phyloP scores from a whole-genome alignment of 92 coral and sea anemone species.

The Montipora capitata region DNA sequence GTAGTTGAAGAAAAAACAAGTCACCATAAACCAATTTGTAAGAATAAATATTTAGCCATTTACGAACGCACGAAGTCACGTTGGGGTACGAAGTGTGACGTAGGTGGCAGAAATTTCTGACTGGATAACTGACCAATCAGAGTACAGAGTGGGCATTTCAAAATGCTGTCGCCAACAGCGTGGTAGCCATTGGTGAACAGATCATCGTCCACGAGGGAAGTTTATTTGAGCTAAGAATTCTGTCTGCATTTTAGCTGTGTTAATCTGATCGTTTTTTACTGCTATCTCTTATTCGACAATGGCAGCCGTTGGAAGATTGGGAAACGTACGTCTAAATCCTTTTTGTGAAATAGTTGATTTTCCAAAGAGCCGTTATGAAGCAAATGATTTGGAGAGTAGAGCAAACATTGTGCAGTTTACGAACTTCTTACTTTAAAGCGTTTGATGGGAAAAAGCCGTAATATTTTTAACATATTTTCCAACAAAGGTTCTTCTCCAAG shows the following conservation, averaged over 20 bases:
- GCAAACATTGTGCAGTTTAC: no score
- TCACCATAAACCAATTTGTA: no score
- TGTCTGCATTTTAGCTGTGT: no score
- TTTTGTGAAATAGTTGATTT: not conserved
- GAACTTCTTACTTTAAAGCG: no score
- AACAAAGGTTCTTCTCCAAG: constrained; percentile 69
- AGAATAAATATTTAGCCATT: no score
- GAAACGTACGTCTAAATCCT: constrained; percentile 78
- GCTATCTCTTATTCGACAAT: constrained; percentile 18
- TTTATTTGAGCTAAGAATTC: no score
- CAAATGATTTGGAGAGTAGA: no score
- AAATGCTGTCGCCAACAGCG: constrained; percentile 51
- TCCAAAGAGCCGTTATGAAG: constrained; percentile 14
- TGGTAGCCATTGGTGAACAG: constrained; percentile 69
- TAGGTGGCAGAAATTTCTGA: constrained; percentile 28
- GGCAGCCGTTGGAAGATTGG: constrained; percentile 97
- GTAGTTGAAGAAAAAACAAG: no score
- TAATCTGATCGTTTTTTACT: no score
- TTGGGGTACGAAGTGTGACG: constrained; percentile 19
- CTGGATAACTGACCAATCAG: constrained; percentile 86
- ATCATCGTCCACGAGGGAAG: not conserved
- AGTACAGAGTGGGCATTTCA: constrained; percentile 91
- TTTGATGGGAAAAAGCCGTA: not conserved
- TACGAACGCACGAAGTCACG: no score
- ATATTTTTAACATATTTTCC: not conserved